Base-by-base conservation (phyloP, 2,113 vertebrate species). In the Phalacrocorax pelagicus region DNA sequence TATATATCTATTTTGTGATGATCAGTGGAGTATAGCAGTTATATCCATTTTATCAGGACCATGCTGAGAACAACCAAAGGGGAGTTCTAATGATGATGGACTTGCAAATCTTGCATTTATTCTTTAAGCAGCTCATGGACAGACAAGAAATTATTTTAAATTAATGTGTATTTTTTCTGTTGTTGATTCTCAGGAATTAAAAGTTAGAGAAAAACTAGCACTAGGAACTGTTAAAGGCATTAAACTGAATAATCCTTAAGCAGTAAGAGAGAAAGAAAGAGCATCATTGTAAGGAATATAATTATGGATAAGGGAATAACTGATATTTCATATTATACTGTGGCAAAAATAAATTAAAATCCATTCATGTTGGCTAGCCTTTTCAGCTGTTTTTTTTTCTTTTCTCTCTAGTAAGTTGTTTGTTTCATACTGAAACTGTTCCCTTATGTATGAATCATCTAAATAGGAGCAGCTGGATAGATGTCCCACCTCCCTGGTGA, bases 31-130 rank as follows among this genome's bases (percentile, higher is more conserved):
- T 95, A 92, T 61, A 74, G 27, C 61, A 67, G 58, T 83, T 92
- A 58, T 51, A 49, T 91, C 54, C 83, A 63, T 95, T 61, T 93
- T 96, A 86, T 44, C 54, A 94, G 65, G 29, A 93, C 24, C 59
- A 83, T 71, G 59, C 80, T 93, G 85, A 92, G 82, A 95, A 94
- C 57, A 71, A 87, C 44, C 36, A 54, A 86, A 88, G 44, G 82
- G 92, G 67, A 78, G 34, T 63, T 90, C 55, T 88, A 86, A 92
- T 91, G 59, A 77, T 87, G 73, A 90, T 86, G 51, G 63, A 74
- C 71, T 90, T 81, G 59, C 77, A 93, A 88, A 83, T 94, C 79
- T 84, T 88, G n/a, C 27, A 40, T 90, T 94, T 92, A 84, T 67
- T 90, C 55, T 71, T 93, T 81, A 93, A 78, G 42, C 29, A 93